phyloP scores from a whole-genome alignment of 2,113 vertebrate species.

The Labeo catla region DNA sequence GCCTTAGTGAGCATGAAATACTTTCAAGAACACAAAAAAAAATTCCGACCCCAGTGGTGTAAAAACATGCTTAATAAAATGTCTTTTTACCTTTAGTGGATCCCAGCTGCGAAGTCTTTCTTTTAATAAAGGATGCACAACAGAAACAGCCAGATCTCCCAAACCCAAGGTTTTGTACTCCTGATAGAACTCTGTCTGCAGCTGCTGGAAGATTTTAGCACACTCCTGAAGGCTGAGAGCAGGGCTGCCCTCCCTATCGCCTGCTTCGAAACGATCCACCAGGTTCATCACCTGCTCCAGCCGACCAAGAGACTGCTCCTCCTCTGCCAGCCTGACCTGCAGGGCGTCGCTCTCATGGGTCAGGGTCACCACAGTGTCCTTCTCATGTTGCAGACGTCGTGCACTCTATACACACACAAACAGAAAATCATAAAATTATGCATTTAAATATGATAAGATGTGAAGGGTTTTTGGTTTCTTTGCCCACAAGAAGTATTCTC shows the following conservation, averaged over 20 bases:
- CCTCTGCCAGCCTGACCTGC: slow-evolving; percentile 78
- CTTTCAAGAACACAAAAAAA: too few species aligned
- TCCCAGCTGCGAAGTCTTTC: slow-evolving; percentile 92
- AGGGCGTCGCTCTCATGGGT: slow-evolving; percentile 87
- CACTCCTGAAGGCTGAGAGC: slow-evolving; percentile 84
- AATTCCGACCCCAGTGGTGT: background rate
- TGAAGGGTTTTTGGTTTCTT: too few species aligned
- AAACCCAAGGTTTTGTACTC: slow-evolving; percentile 92
- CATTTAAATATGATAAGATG: too few species aligned
- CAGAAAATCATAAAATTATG: background rate
- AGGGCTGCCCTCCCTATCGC: slow-evolving; percentile 64
- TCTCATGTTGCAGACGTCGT: slow-evolving; percentile 92
- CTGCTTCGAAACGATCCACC: slow-evolving; percentile 88
- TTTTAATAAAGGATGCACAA: slow-evolving; percentile 90
- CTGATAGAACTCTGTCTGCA: slow-evolving; percentile 92
- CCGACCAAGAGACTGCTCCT: slow-evolving; percentile 82
- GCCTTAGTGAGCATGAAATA: too few species aligned
- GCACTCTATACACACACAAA: slow-evolving; percentile 77
- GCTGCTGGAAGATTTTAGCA: slow-evolving; percentile 85
- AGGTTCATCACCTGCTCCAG: slow-evolving; percentile 88
- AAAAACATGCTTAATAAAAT: background rate
- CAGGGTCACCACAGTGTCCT: slow-evolving; percentile 90
- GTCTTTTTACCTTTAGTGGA: slow-evolving; percentile 71
- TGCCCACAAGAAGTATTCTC: too few species aligned
- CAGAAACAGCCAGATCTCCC: slow-evolving; percentile 88